phyloP scores from a whole-genome alignment of 2,888 invertebrate genomes.

The Tachina fera region DNA sequence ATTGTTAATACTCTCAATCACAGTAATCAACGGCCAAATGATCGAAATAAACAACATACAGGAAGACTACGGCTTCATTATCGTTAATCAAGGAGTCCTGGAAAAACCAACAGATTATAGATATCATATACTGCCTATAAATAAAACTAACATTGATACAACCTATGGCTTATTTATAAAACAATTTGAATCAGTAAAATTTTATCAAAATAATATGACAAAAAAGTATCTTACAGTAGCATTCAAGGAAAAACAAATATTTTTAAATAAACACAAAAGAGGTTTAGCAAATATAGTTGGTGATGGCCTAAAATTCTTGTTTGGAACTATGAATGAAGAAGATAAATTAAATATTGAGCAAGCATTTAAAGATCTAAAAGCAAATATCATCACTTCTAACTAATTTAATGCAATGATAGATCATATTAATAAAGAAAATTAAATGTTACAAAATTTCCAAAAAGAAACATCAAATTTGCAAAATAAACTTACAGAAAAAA shows the following conservation, averaged over 20 bases:
- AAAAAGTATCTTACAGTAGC: neutral
- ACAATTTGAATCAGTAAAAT: conserved; percentile 2
- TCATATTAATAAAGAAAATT: conserved; percentile 17
- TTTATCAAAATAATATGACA: neutral
- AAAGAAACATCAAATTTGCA: neutral
- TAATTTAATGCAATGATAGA: conserved; percentile 32
- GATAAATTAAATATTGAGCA: conserved; percentile 23
- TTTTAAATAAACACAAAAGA: conserved; percentile 2
- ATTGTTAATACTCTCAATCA: conserved; percentile 9
- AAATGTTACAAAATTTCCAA: conserved; percentile 11
- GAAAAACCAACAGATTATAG: conserved; percentile 14
- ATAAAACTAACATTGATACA: conserved; percentile 29
- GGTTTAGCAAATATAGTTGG: conserved; percentile 23
- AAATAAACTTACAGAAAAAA: no score
- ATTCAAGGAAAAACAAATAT: no score
- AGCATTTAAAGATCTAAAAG: neutral
- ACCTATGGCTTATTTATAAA: conserved; percentile 15
- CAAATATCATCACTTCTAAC: conserved; percentile 15
- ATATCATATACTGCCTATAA: conserved; percentile 16
- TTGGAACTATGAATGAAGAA: conserved; percentile 11
- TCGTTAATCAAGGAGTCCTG: conserved; percentile 16
- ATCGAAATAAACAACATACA: conserved; percentile 23
- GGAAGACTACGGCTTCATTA: conserved; percentile 4
- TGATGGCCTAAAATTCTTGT: neutral
- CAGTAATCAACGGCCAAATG: conserved; percentile 9